Conservation (phyloP, 2,888 invertebrate species). For the Notodonta dromedarius region DNA sequence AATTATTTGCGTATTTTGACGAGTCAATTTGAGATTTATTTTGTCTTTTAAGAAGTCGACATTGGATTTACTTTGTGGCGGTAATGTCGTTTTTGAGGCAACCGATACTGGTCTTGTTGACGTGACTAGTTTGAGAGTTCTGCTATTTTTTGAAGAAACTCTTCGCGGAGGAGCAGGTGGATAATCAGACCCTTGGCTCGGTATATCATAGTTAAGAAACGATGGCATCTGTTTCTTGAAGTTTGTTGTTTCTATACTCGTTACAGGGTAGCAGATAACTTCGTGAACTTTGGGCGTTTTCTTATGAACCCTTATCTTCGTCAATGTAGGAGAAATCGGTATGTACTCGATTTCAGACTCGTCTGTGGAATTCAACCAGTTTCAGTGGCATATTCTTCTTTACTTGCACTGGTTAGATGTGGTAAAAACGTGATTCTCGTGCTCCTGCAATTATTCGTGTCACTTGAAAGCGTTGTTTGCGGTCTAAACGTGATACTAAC, state of each 20-base stretch:
- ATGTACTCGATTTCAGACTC: slow-evolving; percentile 92
- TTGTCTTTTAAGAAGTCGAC: slow-evolving; percentile 86
- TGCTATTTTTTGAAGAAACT: slow-evolving; percentile 89
- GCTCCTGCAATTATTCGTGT: slow-evolving; percentile 64
- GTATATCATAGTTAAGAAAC: slow-evolving; percentile 68
- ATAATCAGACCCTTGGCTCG: slow-evolving; percentile 54
- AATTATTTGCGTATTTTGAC: slow-evolving; percentile 76
- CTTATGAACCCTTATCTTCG: slow-evolving; percentile 91
- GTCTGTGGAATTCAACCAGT: slow-evolving; percentile 86
- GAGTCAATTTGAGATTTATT: slow-evolving; percentile 84
- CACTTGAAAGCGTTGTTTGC: slow-evolving; percentile 57
- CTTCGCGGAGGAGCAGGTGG: slow-evolving; percentile 91
- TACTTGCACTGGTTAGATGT: slow-evolving; percentile 61
- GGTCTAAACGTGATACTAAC: slow-evolving; percentile 61
- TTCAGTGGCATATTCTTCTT: slow-evolving; percentile 54
- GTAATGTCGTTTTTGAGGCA: slow-evolving; percentile 60
- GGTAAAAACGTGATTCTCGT: slow-evolving; percentile 70
- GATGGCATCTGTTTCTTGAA: slow-evolving; percentile 86
- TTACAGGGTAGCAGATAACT: slow-evolving; percentile 86
- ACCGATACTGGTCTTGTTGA: slow-evolving; percentile 73
- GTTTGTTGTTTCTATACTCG: slow-evolving; percentile 71
- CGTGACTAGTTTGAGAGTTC: slow-evolving; percentile 87
- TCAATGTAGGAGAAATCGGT: slow-evolving; percentile 91
- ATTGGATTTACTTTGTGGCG: slow-evolving; percentile 71
- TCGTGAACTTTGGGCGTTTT: slow-evolving; percentile 80